Percentiles rank a stretch among this genome's conserved stretches.
Conservation (phyloP, 2,113 vertebrate genomes). For the Gambusia holbrooki region DNA sequence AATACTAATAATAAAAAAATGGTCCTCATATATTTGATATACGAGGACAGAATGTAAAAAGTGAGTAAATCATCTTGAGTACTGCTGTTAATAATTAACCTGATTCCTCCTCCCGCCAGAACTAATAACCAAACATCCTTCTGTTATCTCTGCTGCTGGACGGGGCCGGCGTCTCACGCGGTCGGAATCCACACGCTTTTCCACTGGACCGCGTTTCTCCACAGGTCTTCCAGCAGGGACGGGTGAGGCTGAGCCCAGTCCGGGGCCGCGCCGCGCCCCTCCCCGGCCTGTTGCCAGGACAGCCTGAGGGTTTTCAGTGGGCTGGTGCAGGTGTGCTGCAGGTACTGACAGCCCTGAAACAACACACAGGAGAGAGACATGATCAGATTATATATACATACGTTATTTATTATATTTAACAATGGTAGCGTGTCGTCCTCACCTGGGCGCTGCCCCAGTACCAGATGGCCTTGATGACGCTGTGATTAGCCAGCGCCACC, state of each 20-base stretch:
- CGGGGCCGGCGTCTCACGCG: slow-evolving; percentile 64
- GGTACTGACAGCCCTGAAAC: slow-evolving; percentile 86
- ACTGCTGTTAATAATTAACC: background rate
- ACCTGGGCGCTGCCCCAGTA: slow-evolving; percentile 90
- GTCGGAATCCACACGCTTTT: slow-evolving; percentile 90
- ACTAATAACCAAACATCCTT: background rate
- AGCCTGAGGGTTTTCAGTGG: slow-evolving; percentile 86
- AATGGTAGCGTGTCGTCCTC: background rate
- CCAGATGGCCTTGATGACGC: slow-evolving; percentile 89
- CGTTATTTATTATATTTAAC: background rate
- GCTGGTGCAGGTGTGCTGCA: slow-evolving; percentile 84
- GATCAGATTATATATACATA: background rate
- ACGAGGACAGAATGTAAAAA: background rate
- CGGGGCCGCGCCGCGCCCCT: slow-evolving; percentile 47
- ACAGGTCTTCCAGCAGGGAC: slow-evolving; percentile 77
- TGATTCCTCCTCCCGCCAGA: background rate
- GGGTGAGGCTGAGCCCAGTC: slow-evolving; percentile 64
- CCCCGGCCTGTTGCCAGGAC: slow-evolving; percentile 65
- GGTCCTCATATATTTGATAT: background rate
- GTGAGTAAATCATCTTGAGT: background rate
- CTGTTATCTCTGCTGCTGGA: background rate
- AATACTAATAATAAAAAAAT: background rate
- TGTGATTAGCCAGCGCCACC: slow-evolving; percentile 86
- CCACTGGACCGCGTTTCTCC: slow-evolving; percentile 83
- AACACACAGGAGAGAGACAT: background rate